Base-by-base conservation (phyloP, 2,888 invertebrate genomes). In the Chrysolina americana region DNA sequence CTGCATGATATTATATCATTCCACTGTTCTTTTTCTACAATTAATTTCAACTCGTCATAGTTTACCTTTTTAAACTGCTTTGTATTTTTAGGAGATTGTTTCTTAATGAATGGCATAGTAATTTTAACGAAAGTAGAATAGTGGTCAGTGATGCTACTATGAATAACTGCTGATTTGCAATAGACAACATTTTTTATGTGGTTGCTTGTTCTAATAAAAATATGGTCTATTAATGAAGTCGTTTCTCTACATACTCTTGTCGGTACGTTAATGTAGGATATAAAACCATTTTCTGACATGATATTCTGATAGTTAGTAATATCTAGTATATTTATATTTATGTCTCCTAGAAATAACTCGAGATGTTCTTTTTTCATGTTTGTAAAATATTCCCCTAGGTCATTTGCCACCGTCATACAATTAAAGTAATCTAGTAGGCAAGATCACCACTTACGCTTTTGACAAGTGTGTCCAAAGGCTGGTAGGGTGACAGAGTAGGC, bases 301-400 rank as follows among this genome's bases (percentile, higher is more conserved):
- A 48, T 48, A n/a, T 48, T 48, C 48, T 48, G 48, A 48, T 48
- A 48, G 48, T 48, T 48, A 15, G 6, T 17, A 6, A 17, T 36
- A 62, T 23, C 62, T 13, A 28, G 13, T 62, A 62, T 23, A 17
- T 62, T 62, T 13, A 62, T 62, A 62, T 62, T 36, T 28, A 62
- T 36, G 62, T 19, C 19, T 21, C 59, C 59, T 9, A 59, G 1
- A 59, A 59, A 59, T 23, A 59, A 6, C n/a, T 59, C 59, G 2
- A 59, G 1, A 13, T 17, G 0, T 5, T 59, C 1, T 2, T 19
- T 59, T 4, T 59, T 9, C 5, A 59, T 6, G n/a, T 8, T 59
- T 21, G 21, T 21, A 19, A 21, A 21, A 59, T 59, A 53, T 17
- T 53, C n/a, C n/a, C 6, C 53, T 53, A 53, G 9, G 53, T 53